A percentile compares a stretch with the other conserved stretches of the same genome.
These are phyloP conservation scores for Cataglyphis hispanica DNA, from an alignment of 1,140 invertebrate genomes.

Conservation along the genomic window DNA sequence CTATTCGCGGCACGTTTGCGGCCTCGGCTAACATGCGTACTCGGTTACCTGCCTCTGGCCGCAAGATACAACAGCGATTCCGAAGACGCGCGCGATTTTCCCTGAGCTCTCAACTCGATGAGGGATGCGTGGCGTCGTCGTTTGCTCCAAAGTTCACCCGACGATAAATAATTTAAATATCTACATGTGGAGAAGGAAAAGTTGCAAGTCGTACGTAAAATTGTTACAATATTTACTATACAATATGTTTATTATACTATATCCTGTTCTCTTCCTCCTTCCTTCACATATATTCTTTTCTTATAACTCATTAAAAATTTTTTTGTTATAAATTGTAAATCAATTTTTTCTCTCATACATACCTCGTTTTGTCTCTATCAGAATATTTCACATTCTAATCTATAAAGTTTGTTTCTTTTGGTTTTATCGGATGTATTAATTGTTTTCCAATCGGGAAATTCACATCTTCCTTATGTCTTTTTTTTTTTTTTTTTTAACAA, in stretches of 20 bases:
- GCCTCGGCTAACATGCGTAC: conserved; percentile 29
- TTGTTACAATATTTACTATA: neutral
- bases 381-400: neutral
- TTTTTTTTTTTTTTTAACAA: neutral
- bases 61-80: conserved; percentile 29
- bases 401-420: neutral
- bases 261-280: neutral
- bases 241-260: neutral
- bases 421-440: neutral
- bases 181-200: neutral
- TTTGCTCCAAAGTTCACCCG: conserved; percentile 21
- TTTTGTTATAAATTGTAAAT: too few species aligned
- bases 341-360: neutral
- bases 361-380: neutral
- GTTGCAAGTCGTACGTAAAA: conserved; percentile 6
- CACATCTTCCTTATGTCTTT: neutral
- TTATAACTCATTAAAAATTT: too few species aligned
- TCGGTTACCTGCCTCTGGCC: conserved; percentile 2
- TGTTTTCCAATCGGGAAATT: too few species aligned
- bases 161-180: conserved; percentile 38
- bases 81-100: conserved; percentile 16
- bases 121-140: neutral
- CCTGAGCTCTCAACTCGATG: neutral
- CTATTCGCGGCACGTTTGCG: conserved; percentile 49
- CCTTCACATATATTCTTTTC: neutral